phyloP scores from a whole-genome alignment of 2,888 invertebrate genomes.

The Chironomus tentans region DNA sequence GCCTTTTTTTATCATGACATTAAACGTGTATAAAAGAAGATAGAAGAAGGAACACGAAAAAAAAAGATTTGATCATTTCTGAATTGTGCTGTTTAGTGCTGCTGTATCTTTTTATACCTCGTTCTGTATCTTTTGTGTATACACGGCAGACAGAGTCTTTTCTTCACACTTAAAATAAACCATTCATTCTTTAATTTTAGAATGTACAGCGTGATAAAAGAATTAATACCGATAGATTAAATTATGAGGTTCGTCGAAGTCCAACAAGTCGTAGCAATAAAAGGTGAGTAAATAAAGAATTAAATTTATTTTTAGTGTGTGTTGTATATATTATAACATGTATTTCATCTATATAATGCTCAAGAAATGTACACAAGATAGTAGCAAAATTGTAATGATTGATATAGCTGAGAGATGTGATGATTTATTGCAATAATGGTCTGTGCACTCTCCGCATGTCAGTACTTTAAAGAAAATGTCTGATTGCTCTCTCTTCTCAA shows the following conservation, averaged over 20 bases:
- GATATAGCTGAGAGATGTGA: not conserved
- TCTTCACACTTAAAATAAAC: not conserved
- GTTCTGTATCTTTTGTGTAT: not conserved
- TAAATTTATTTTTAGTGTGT: no score
- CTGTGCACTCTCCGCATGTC: not conserved
- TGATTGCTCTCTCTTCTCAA: not conserved
- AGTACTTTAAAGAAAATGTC: slow-evolving; percentile 2
- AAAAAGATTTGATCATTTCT: not conserved
- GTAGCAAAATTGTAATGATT: not conserved
- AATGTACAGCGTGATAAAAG: slow-evolving; percentile 22
- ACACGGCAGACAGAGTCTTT: not conserved
- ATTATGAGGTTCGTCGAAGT: slow-evolving; percentile 15
- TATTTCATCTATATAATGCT: no score
- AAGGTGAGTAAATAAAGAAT: not conserved
- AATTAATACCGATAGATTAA: not conserved
- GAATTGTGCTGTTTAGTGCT: not conserved
- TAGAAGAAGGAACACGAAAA: not conserved
- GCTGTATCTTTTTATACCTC: no score
- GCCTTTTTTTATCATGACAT: not conserved
- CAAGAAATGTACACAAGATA: not conserved
- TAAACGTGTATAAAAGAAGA: not conserved
- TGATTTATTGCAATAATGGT: slow-evolving; percentile 1
- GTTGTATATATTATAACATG: no score
- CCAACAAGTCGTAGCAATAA: slow-evolving; percentile 10
- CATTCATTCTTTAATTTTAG: slow-evolving; percentile 18